A percentile compares a stretch with the other conserved stretches of the same genome.
Conservation (phyloP, 2,113 vertebrate genomes). For the Struthidea cinerea region DNA sequence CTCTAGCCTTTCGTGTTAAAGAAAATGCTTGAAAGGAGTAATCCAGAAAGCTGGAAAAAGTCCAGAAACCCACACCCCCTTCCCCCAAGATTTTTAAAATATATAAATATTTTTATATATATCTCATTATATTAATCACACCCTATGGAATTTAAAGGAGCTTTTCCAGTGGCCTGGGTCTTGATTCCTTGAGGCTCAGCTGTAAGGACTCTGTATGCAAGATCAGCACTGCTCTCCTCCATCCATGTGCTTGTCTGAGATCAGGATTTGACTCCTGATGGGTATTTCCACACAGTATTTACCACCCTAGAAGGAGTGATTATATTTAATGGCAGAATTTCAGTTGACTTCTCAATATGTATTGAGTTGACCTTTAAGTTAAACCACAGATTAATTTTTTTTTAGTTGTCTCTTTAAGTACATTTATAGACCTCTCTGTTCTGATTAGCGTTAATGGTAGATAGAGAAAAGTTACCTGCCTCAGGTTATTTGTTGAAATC, state of each 20-base stretch:
- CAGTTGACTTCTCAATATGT: slow-evolving; percentile 62
- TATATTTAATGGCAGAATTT: slow-evolving; percentile 55
- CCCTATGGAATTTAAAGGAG: not conserved
- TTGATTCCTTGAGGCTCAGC: not conserved
- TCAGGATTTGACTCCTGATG: not conserved
- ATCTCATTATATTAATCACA: not conserved
- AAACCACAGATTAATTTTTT: slow-evolving; percentile 59
- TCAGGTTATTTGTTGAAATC: slow-evolving; percentile 30
- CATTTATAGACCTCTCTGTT: slow-evolving; percentile 54
- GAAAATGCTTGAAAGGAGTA: not conserved
- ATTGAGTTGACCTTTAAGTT: slow-evolving; percentile 64
- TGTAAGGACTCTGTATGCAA: not conserved
- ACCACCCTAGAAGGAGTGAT: slow-evolving; percentile 35
- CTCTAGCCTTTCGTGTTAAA: not conserved
- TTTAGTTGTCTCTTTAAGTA: slow-evolving; percentile 49
- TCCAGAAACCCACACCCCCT: not conserved
- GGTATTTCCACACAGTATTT: slow-evolving; percentile 24
- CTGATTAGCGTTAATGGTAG: not conserved
- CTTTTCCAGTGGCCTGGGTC: not conserved
- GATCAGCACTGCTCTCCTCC: not conserved
- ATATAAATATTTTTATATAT: not conserved
- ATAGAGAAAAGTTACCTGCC: not conserved
- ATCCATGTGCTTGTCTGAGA: not conserved
- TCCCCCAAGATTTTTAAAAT: not conserved
- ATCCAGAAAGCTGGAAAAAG: not conserved